A percentile compares a stretch with the other conserved stretches of the same genome.
These are phyloP conservation scores for Latrodectus elegans DNA, from an alignment of 2,888 invertebrate species.

Conservation along the genomic window DNA sequence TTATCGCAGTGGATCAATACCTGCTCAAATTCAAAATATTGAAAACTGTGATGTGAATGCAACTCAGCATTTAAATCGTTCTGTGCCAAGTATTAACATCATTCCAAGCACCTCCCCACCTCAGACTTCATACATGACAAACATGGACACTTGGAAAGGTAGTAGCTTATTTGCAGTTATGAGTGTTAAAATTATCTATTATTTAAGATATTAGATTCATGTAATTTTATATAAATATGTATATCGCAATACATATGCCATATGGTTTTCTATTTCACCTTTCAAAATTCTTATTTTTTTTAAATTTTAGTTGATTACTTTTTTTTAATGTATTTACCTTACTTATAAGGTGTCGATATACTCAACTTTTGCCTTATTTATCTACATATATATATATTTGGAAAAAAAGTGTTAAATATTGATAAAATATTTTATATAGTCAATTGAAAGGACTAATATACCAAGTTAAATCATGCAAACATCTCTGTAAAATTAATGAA, in stretches of 20 bases:
- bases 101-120: conserved; percentile 64
- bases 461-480: too few species aligned
- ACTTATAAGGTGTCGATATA: too few species aligned
- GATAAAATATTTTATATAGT: too few species aligned
- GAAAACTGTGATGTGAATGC: conserved; percentile 27
- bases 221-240: neutral
- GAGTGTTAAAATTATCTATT: too few species aligned
- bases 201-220: neutral
- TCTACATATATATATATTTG: too few species aligned
- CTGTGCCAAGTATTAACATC: conserved; percentile 66
- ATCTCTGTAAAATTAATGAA: too few species aligned
- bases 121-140: conserved; percentile 28
- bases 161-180: neutral
- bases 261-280: conserved; percentile 29
- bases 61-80: conserved; percentile 50
- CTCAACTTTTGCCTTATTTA: too few species aligned
- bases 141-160: conserved; percentile 51
- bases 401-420: too few species aligned
- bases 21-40: conserved; percentile 58
- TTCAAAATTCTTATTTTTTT: neutral
- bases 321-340: neutral
- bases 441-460: too few species aligned
- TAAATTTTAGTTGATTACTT: neutral
- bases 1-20: conserved; percentile 62
- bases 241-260: conserved; percentile 52